Base-by-base conservation (phyloP, 2,113 vertebrate species). In the Bos indicus region DNA sequence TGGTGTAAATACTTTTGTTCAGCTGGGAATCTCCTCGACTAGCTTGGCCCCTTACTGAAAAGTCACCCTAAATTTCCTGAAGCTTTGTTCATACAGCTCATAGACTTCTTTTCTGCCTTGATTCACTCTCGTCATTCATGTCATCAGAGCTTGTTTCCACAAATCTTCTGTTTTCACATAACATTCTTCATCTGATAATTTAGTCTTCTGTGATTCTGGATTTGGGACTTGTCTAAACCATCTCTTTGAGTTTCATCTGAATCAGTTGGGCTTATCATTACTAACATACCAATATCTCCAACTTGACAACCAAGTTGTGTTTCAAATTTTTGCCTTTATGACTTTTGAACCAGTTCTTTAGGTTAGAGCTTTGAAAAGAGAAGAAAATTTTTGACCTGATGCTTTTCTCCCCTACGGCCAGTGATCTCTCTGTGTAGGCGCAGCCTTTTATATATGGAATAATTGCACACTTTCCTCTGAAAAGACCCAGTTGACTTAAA, bases 291-390 rank as follows among this genome's bases (percentile, higher is more conserved):
- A 4, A 52, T 16, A 33, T 60, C 23, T 56, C 52, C 56, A 64
- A 40, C 46, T 51, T 97, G 64, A 88, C 62, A 94, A 82, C 21
- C 48, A 17, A 81, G 5, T 51, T 86, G 12, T 74, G 33, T 84
- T 87, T 83, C 40, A 83, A 2, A 11, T 78, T 33, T 46, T 83
- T 81, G 64, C 19, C 40, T 92, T 89, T 52, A 43, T 52, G 9
- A 26, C 48, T 64, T 90, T 51, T 77, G n/a, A 88, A 82, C 15
- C 4, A 78, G 8, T 26, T 64, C 6, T 46, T 95, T 26, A 57
- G 36, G 19, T 51, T 33, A 62, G 23, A 81, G 15, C 60, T 95
- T 97, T 77, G 7, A 43, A 96, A 96, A 96, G 30, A 67, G 12
- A 28, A 83, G 43, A 56, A 40, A 52, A 59, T 2, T 48, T 88